phyloP scores from a whole-genome alignment of 2,888 invertebrate species.

The Drosophila falleni region DNA sequence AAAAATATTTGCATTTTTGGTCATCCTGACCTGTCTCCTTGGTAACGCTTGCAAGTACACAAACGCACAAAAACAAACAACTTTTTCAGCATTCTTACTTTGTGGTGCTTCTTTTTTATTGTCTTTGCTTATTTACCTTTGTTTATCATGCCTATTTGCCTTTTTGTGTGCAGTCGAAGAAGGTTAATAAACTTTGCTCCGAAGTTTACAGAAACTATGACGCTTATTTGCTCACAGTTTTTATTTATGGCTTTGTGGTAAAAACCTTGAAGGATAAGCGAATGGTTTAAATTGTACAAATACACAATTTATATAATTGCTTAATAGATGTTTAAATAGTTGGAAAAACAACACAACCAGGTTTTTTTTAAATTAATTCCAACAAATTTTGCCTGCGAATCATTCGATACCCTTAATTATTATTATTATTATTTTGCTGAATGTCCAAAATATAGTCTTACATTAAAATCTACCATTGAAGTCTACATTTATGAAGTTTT shows the following conservation, averaged over 20 bases:
- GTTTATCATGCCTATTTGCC: constrained; percentile 26
- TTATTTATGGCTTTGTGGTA: neutral
- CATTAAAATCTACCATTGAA: too few relatives aligned
- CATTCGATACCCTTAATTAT: too few relatives aligned
- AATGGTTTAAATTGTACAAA: neutral
- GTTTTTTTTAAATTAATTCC: too few relatives aligned
- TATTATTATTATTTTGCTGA: too few relatives aligned
- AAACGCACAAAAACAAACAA: constrained; percentile 8
- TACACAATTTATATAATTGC: neutral
- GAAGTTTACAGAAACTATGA: constrained; percentile 8
- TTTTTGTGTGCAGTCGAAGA: constrained; percentile 23
- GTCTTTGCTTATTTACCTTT: constrained; percentile 47
- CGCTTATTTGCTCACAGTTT: constrained; percentile 6
- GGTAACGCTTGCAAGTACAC: constrained; percentile 23
- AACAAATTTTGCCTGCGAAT: too few relatives aligned
- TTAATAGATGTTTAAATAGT: constrained; percentile 3
- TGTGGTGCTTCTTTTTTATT: constrained; percentile 38
- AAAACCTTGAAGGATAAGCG: constrained; percentile 1
- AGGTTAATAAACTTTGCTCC: constrained; percentile 43
- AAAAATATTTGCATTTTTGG: constrained; percentile 66
- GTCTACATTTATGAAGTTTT: too few relatives aligned
- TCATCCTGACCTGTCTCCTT: constrained; percentile 51
- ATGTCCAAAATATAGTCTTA: too few relatives aligned
- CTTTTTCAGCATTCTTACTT: constrained; percentile 51
- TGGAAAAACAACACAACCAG: neutral